Evolutionary conservation across 2,113 vertebrate species (phyloP).

Genomic region (Anolis sagrei): DNA sequence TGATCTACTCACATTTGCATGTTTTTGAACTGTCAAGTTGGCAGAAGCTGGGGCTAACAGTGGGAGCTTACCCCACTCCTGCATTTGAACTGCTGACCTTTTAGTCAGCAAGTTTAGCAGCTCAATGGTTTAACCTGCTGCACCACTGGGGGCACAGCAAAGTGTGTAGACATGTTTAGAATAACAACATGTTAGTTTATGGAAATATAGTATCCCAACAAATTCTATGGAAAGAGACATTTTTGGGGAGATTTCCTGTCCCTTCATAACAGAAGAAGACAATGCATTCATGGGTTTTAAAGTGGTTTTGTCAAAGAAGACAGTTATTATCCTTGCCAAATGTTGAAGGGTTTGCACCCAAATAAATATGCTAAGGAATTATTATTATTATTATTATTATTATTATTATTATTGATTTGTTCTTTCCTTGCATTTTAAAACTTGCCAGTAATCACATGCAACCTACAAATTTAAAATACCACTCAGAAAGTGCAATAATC

Average conservation of each 20-base stretch:
- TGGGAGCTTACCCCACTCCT: no score
- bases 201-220: background rate
- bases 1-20: no score
- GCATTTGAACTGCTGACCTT: no score
- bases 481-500: background rate
- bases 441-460: background rate
- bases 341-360: background rate
- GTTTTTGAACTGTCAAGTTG: no score
- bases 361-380: background rate
- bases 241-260: background rate
- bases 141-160: no score
- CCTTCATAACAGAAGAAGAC: background rate
- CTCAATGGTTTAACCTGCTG: no score
- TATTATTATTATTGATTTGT: background rate
- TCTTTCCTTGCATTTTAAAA: background rate
- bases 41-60: no score
- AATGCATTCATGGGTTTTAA: no score
- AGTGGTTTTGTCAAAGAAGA: background rate
- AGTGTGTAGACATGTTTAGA: no score
- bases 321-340: background rate
- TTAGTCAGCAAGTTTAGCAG: no score
- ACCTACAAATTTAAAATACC: background rate
- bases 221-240: background rate
- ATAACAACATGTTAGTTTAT: background rate
- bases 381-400: background rate